Evolutionary conservation across 2,797 vertebrate species (phyloP), one percentile per base, ranked within the genome.

Genomic region (Xenops minutus): DNA sequence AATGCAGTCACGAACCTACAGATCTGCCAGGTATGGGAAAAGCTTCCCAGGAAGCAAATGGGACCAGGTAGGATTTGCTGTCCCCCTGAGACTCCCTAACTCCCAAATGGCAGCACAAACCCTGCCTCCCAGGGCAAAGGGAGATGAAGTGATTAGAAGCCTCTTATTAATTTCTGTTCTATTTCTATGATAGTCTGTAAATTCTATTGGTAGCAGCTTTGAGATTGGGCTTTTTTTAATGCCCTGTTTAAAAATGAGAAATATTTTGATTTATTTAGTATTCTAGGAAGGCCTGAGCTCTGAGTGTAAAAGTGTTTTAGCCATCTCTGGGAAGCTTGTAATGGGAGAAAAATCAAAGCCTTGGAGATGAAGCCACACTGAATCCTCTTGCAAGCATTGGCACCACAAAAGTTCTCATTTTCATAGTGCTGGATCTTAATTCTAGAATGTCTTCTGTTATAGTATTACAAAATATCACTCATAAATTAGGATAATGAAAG

Each of bases 401-500:
- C 15, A 79, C 7, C 29, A 66, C 26, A 79, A 26, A 88, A 84
- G 46, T 55, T 75, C 39, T 55, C 22, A 41, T 81, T 66, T 91
- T 89, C 59, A 62, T 43, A 69, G 36, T 22, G 10, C 20, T 69
- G 66, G 63, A 78, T 78, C 54, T 84, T 51, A 49, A 69, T 89
- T 91, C 67, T 87, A 59, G 55, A 94, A 89, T 66, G 73, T 24
- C 30, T 69, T 75, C 41, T 83, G 21, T 56, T 72, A 64, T 4
- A 46, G 30, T 48, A 59, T 84, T 69, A 86, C 84, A 79, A 82
- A 95, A 73, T 20, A 78, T 41, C 32, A 46, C 34, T 61, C 54
- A 30, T 44, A 77, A 80, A 78, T 83, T 90, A 39, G 83, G 30
- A 61, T 68, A 75, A 90, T 49, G 16, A 84, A 93, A 93, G 48